Base-by-base conservation (phyloP, 2,888 invertebrate genomes). In the Pseudeuparius sepicola region DNA sequence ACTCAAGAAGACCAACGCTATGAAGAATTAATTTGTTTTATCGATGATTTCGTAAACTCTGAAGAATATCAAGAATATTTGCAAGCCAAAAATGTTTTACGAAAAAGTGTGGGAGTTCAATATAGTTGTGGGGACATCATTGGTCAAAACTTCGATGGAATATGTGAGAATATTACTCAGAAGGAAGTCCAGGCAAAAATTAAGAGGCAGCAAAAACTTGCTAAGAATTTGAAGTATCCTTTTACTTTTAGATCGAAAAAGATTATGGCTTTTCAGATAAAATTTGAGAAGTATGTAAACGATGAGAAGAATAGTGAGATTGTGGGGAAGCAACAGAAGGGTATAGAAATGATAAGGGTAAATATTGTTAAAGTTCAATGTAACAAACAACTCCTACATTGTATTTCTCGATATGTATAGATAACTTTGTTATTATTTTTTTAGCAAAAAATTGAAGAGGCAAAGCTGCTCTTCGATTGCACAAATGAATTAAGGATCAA, bases 41-140 rank as follows among this genome's bases (percentile, higher is more conserved):
- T 50, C 11, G 43, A 48, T 6, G 48, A 50, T 28, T 50, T 50
- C 31, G 28, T 49, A 3, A 27, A 20, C 9, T 48, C 50, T 2
- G 31, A 43, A 16, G 50, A 50, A 37, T 50, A 48, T 33, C 14
- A 36, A n/a, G 36, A 43, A 3, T 50, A 50, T 30, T 9, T 46
- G 2, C 34, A 37, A 14, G 34, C 26, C 6, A 50, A 50, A 29
- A 36, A 23, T 20, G 40, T 35, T 17, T 46, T 49, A 14, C 30
- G 28, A 6, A 48, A 44, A 31, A 31, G 14, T 2, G 26, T 35
- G 11, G 30, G 7, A 2, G 14, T 24, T 2, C 48, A 50, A 24
- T 49, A 45, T 24, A 25, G 34, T 20, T 13, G 33, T 24, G 34
- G 29, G 4, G 46, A 48, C 37, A 34, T 42, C n/a, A 24, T 40